Percentiles rank a stretch among this genome's conserved stretches.
Conservation (phyloP, 2,888 invertebrate genomes). For the Muscina levida region DNA sequence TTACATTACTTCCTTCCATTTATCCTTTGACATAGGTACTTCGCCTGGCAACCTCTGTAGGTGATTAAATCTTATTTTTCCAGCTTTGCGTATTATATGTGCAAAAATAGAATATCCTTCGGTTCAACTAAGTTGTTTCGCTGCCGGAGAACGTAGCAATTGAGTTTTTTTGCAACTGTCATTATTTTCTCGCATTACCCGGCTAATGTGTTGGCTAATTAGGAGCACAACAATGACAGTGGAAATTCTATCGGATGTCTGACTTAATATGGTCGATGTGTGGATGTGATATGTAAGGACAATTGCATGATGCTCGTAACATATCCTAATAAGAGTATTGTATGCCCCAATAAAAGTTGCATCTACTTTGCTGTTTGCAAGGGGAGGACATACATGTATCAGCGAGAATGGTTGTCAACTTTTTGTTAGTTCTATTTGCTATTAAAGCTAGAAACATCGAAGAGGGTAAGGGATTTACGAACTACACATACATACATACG, state of each 20-base stretch:
- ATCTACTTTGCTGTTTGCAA: no score
- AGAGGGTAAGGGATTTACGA: no score
- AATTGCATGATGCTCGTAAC: neutral
- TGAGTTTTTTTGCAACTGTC: neutral
- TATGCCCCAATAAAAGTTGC: no score
- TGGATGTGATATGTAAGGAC: neutral
- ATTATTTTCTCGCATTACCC: neutral
- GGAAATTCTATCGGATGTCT: neutral
- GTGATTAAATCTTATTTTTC: neutral
- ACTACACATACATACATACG: no score
- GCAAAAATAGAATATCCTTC: conserved; percentile 31
- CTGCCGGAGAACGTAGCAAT: neutral
- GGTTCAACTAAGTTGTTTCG: neutral
- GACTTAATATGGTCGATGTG: neutral
- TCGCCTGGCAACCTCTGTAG: neutral
- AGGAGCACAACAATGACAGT: neutral
- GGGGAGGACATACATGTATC: no score
- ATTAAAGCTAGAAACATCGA: no score
- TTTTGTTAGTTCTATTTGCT: no score
- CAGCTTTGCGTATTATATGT: conserved; percentile 12
- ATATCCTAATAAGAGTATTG: no score
- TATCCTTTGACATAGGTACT: neutral
- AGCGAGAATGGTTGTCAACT: no score
- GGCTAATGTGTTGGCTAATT: conserved; percentile 20
- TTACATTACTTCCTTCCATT: neutral